Evolutionary conservation across 2,888 invertebrate genomes (phyloP), one percentile per base, ranked within the genome.

Genomic region (Scaptomyza caliginosa): DNA sequence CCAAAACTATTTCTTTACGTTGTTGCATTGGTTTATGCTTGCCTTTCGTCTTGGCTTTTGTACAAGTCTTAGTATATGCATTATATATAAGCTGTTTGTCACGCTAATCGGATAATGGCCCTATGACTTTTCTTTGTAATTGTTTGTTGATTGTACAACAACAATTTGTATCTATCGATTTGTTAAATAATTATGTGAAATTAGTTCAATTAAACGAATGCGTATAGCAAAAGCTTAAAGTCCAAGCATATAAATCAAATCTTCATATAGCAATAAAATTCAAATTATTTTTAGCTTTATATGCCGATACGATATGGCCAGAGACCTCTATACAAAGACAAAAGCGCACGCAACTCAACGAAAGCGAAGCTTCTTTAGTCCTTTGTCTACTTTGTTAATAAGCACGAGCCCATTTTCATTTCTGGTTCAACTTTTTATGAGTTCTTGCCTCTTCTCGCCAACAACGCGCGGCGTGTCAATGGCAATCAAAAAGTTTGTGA

Each of bases 211-310:
- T 26, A 26, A 7, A 7, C 3, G 1, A 26, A 26, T 26, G 7
- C 8, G 6, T 8, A 30, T 0, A n/a, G 30, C 4, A 11, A 11
- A 28, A 28, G 1, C 10, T 26, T 26, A 30, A 30, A 66, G 74
- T 21, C 30, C 36, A 70, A 68, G 2, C 5, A 36, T 36, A 8
- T 34, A 16, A 5, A 8, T 34, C n/a, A n/a, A n/a, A n/a, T n/a
- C n/a, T n/a, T n/a, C n/a, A 64, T 65, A 43, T 65, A 59, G 77
- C 80, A 77, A 81, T 81, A 70, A 83, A 75, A 75, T 75, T 70
- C 70, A 70, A 73, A 81, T 83, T 83, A 81, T 81, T 81, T 81
- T 70, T 83, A 83, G 73, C 75, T 83, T 83, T 80, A 73, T 68
- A 66, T 55, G n/a, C n/a, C 48, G 67, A 48, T 32, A 19, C 70